Conservation (phyloP, 2,113 vertebrate genomes). For the Carollia perspicillata region DNA sequence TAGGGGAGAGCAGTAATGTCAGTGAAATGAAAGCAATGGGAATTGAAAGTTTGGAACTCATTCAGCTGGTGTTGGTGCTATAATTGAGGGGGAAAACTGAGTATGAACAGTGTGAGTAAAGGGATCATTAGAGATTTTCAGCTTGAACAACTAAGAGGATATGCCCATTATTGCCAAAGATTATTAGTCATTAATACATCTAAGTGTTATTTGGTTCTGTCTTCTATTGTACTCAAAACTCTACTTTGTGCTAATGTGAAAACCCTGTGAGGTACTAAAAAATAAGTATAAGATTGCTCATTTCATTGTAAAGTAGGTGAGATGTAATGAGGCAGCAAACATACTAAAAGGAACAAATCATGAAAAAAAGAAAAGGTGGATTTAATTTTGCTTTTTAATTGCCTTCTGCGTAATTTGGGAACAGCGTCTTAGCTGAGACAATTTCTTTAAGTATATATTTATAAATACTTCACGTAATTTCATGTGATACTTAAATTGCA, state of each 20-base stretch:
- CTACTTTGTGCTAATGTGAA: neutral
- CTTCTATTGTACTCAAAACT: neutral
- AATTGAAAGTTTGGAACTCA: neutral
- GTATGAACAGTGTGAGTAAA: neutral
- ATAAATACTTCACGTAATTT: neutral
- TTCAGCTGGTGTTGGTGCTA: neutral
- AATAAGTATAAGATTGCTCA: neutral
- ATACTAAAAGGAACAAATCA: neutral
- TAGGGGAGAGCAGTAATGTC: neutral
- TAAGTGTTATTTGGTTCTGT: neutral
- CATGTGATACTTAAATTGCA: neutral
- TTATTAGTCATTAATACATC: neutral
- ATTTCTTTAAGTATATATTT: neutral
- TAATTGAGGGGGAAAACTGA: neutral
- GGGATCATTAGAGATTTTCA: neutral
- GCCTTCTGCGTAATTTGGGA: neutral
- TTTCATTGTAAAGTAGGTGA: conserved; percentile 36
- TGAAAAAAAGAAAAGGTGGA: neutral
- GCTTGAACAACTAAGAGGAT: neutral
- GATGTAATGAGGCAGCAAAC: conserved; percentile 34
- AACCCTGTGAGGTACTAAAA: neutral
- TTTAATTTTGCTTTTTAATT: conserved; percentile 46
- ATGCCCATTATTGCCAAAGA: neutral
- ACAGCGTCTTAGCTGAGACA: neutral
- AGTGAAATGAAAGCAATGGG: neutral